Base-by-base conservation (phyloP, 2,888 invertebrate genomes). In the Xylota segnis region DNA sequence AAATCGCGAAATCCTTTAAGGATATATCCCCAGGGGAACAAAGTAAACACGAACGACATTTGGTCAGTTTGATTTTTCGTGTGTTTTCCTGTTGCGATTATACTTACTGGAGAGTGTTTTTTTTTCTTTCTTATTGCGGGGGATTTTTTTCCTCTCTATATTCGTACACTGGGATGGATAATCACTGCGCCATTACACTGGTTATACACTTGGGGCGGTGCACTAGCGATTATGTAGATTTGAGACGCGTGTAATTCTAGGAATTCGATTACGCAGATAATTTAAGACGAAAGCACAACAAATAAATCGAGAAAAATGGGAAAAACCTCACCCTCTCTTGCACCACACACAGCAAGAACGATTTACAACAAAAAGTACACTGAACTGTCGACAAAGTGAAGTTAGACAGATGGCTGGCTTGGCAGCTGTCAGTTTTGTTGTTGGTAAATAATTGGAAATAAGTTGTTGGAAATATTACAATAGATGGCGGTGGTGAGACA, bases 181-280 rank as follows among this genome's bases (percentile, higher is more conserved):
- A 47, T 70, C 52, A 84, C 74, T 71, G 81, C 84, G 84, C 76
- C 84, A 84, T 84, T 84, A 81, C 61, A 70, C 75, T 58, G 54
- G 43, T 45, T 66, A 63, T 58, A 37, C 16, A 40, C 34, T 45
- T 58, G 14, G 5, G 12, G 10, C 23, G 18, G 27, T 72, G 27
- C 40, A 47, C 68, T 29, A 23, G 29, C 29, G 12, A 5, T n/a
- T 27, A 5, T 1, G 12, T 5, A 23, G 27, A 1, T 47, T 72
- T 29, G 2, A 3, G 40, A 74, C 47, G 59, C 72, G 70, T 68
- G 16, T 18, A 32, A 56, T 66, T 76, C 50, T 52, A 23, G 34
- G 58, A 65, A 83, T 65, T 66, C 27, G 27, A 52, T 54, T 43
- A n/a, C 14, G 61, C 27, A 9, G 14, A n/a, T 37, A 4, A 34